These are phyloP conservation scores for Rattus rattus DNA, from an alignment of 2,113 vertebrate genomes.

Conservation along the genomic window DNA sequence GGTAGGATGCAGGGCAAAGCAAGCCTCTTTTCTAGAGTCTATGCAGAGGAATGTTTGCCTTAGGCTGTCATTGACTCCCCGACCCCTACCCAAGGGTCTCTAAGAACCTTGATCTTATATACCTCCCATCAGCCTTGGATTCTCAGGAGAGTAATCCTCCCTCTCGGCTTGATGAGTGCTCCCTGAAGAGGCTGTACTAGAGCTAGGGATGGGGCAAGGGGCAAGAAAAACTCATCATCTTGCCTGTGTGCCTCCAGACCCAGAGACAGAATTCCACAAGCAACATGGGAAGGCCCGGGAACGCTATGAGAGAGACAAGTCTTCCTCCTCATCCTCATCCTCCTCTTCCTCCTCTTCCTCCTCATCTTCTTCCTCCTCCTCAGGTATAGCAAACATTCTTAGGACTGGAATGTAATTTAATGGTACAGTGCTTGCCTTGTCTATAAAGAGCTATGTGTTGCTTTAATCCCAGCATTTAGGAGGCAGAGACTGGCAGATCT, in stretches of 20 bases:
- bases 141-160: neutral
- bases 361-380: conserved; percentile 62
- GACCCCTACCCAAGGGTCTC: neutral
- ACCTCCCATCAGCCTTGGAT: neutral
- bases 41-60: neutral
- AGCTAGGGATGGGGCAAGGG: neutral
- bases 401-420: neutral
- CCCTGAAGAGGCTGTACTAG: neutral
- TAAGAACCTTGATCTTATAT: neutral
- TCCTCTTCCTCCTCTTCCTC: neutral
- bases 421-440: neutral
- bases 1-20: neutral
- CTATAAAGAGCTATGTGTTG: neutral
- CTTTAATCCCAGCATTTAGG: neutral
- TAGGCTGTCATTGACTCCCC: neutral
- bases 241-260: conserved; percentile 34
- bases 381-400: conserved; percentile 70
- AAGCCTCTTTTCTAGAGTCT: neutral
- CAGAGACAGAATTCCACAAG: neutral
- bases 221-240: neutral
- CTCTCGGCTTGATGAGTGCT: neutral
- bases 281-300: neutral
- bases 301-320: conserved; percentile 46
- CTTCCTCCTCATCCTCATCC: conserved; percentile 6
- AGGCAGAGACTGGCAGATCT: neutral